Base-by-base conservation (phyloP, 2,113 vertebrate species). In the Spermophilus dauricus region DNA sequence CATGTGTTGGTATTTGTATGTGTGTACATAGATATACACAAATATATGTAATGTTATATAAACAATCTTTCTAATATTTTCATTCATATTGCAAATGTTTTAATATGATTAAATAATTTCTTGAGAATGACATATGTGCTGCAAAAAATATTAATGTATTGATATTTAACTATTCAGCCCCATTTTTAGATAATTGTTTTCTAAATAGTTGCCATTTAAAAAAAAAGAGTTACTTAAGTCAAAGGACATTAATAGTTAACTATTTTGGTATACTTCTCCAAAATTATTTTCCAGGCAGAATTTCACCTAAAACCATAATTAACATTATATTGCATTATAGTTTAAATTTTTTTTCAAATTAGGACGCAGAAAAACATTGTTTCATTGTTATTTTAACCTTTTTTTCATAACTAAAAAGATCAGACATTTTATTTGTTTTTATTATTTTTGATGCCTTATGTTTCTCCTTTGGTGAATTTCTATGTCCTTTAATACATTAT, bases 341-440 rank as follows among this genome's bases (percentile, higher is more conserved):
- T 11, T 94, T 84, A 89, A 67, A 28, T 42, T 76, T 65, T 84
- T 84, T 80, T 73, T 78, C n/a, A 86, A 51, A 86, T 86, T 94
- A 81, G 26, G 42, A 97, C 58, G 48, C 5, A 53, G 56, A 5
- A 78, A 75, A 89, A 70, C 53, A 63, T 85, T 63, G 3, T 51
- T 94, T 73, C 5, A 22, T 16, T 85, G 6, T 56, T 82, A 82
- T 82, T 97, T 92, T 89, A 89, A 51, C 9, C 10, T 11, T 39
- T 69, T 91, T 91, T 89, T 94, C n/a, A 89, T 92, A 72, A 45
- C 73, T 82, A 77, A 76, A 84, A 92, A 86, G 37, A 51, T 78
- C 42, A 92, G 91, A 39, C 12, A 8, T 17, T 80, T 86, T 69
- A 58, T 82, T 91, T 89, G 28, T 89, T 20, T 61, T 75, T 18